These are phyloP conservation scores for Miichthys miiuy DNA, from an alignment of 2,797 vertebrate species.

Conservation along the genomic window DNA sequence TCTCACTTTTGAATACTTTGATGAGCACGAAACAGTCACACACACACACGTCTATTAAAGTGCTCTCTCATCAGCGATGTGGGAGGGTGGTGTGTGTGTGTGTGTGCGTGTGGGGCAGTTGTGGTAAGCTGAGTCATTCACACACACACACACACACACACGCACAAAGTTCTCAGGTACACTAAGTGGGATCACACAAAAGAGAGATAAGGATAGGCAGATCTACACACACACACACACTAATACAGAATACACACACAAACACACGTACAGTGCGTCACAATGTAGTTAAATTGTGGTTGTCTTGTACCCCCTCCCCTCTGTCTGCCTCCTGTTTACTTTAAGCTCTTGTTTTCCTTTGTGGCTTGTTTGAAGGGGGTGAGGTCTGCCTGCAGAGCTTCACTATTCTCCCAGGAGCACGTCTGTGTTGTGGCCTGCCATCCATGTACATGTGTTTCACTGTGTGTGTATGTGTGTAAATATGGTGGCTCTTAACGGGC, in stretches of 20 bases:
- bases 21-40: conserved; percentile 11
- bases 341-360: conserved; percentile 72
- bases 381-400: conserved; percentile 63
- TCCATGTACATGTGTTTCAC: conserved; percentile 23
- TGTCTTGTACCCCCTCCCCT: conserved; percentile 24
- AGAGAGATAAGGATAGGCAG: conserved; percentile 28
- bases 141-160: conserved; percentile 5
- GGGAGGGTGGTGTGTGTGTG: conserved; percentile 44
- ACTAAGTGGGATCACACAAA: not conserved
- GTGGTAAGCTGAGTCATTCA: conserved; percentile 57
- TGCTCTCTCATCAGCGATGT: conserved; percentile 50
- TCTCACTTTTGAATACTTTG: conserved; percentile 13
- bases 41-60: conserved; percentile 40
- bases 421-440: conserved; percentile 67
- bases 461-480: conserved; percentile 29
- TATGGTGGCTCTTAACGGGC: conserved; percentile 20
- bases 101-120: conserved; percentile 37
- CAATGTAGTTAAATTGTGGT: conserved; percentile 53
- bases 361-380: conserved; percentile 68
- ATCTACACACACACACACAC: conserved; percentile 15
- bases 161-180: conserved; percentile 12
- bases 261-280: conserved; percentile 20
- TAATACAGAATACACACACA: conserved; percentile 4
- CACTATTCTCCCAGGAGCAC: conserved; percentile 54
- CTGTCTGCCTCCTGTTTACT: conserved; percentile 74